A percentile compares a stretch with the other conserved stretches of the same genome.
Evolutionary conservation across 1,140 invertebrate species (phyloP).

Genomic region (Drosophila ambigua): DNA sequence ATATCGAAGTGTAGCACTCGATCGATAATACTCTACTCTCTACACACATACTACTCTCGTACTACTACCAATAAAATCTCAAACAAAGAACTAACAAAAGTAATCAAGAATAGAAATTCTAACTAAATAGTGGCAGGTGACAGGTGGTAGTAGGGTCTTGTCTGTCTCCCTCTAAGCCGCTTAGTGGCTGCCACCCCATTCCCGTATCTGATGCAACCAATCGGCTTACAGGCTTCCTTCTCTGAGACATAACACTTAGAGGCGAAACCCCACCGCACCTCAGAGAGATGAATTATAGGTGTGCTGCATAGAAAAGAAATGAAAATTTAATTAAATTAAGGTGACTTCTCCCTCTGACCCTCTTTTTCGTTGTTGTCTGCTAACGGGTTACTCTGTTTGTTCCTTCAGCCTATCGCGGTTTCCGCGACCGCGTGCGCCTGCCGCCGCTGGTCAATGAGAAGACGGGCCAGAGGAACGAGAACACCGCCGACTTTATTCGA

Average conservation of each 20-base stretch:
- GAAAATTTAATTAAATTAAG: conserved; percentile 84
- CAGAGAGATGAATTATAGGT: conserved; percentile 77
- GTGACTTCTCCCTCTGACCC: conserved; percentile 53
- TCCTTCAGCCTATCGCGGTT: conserved; percentile 88
- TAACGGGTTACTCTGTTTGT: conserved; percentile 42
- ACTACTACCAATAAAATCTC: conserved; percentile 59
- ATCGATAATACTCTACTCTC: conserved; percentile 28
- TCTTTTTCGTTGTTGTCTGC: conserved; percentile 19
- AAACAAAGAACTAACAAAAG: conserved; percentile 47
- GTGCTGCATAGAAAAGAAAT: conserved; percentile 78
- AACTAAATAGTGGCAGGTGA: conserved; percentile 17
- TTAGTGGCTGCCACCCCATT: conserved; percentile 19
- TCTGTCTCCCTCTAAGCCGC: too few species aligned
- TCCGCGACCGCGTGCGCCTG: conserved; percentile 87
- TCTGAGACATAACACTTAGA: conserved; percentile 53
- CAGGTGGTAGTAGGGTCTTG: neutral
- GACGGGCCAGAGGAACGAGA: conserved; percentile 87
- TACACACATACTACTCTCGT: conserved; percentile 18
- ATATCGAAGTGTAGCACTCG: conserved; percentile 20
- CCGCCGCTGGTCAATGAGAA: conserved; percentile 86
- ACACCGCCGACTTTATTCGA: conserved; percentile 89
- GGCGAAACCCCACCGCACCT: conserved; percentile 9
- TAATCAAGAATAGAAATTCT: conserved; percentile 57
- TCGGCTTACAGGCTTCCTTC: conserved; percentile 56
- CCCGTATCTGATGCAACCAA: conserved; percentile 56